These are phyloP conservation scores for Drosophila hamatofila DNA, from an alignment of 2,888 invertebrate genomes.

Conservation along the genomic window DNA sequence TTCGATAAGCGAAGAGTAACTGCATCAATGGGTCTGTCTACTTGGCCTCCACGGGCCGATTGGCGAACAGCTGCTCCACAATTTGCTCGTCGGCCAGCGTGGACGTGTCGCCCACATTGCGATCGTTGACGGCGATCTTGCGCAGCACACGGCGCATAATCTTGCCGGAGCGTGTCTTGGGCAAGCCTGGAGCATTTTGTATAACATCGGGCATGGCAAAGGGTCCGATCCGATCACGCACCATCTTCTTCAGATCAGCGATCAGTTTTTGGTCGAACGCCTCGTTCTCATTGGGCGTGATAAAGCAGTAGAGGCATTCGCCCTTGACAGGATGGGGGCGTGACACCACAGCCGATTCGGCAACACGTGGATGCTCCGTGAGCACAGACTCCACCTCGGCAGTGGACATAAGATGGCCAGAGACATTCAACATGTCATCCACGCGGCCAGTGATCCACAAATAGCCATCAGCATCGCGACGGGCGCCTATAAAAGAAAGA, in stretches of 20 bases:
- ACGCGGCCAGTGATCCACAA: conserved; percentile 98
- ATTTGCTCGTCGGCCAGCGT: conserved; percentile 97
- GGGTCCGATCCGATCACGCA: conserved; percentile 96
- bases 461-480: conserved; percentile 96
- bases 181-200: conserved; percentile 96
- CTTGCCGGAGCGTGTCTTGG: conserved; percentile 99
- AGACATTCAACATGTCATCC: conserved; percentile 99
- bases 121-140: conserved; percentile 96
- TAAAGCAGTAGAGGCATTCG: conserved; percentile 98
- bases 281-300: conserved; percentile 93
- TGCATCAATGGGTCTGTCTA: conserved; percentile 54
- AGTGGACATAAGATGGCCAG: conserved; percentile 98
- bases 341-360: conserved; percentile 98
- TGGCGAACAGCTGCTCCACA: conserved; percentile 91
- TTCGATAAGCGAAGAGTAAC: conserved; percentile 27
- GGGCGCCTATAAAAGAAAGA: conserved; percentile 89
- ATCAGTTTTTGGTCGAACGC: conserved; percentile 90
- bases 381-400: conserved; percentile 96
- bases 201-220: conserved; percentile 98
- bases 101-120: conserved; percentile 95
- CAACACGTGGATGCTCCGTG: conserved; percentile 91
- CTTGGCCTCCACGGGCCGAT: conserved; percentile 87
- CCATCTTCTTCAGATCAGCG: conserved; percentile 90
- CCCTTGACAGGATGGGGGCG: conserved; percentile 98
- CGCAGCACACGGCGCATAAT: conserved; percentile 98